phyloP scores from a whole-genome alignment of 2,797 vertebrate species.

The Eulemur mongoz region DNA sequence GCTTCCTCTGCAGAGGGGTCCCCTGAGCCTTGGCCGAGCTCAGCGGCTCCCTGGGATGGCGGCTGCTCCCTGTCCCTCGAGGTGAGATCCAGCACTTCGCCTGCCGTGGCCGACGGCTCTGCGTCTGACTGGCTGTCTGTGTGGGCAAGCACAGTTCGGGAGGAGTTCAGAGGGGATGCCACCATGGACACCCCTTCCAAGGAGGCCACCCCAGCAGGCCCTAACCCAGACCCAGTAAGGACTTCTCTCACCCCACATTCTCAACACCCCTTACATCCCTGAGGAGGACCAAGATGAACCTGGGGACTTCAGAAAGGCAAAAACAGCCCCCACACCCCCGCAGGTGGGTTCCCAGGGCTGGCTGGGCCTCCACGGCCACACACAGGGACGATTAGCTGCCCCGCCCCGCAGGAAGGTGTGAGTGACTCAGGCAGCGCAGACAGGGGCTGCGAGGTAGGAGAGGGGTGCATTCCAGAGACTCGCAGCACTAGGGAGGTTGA shows the following conservation, averaged over 20 bases:
- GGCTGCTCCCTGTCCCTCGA: constrained; percentile 79
- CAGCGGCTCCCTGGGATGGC: not conserved
- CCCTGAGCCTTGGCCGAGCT: constrained; percentile 34
- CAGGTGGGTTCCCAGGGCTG: not conserved
- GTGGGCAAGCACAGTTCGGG: constrained; percentile 75
- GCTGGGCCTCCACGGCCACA: not conserved
- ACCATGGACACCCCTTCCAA: accelerated
- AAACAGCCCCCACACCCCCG: not conserved
- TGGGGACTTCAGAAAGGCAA: not conserved
- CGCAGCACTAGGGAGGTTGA: constrained; percentile 48
- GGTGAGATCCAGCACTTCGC: constrained; percentile 89
- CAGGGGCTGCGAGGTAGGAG: constrained; percentile 46
- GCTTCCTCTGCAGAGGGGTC: not conserved
- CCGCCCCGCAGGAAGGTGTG: not conserved
- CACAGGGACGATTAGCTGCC: not conserved
- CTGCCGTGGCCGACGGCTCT: constrained; percentile 81
- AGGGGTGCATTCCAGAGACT: constrained; percentile 65
- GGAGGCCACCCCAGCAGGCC: not conserved
- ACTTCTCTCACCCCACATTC: not conserved
- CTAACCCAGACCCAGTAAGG: not conserved
- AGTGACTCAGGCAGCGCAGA: constrained; percentile 59
- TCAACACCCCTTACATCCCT: not conserved
- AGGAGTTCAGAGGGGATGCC: constrained; percentile 13
- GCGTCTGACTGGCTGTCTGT: constrained; percentile 93
- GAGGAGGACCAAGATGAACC: not conserved